Evolutionary conservation across 92 coral and sea anemone genomes (phyloP), one percentile per base, ranked within the genome.

Genomic region (Umimayanthus kanabou): DNA sequence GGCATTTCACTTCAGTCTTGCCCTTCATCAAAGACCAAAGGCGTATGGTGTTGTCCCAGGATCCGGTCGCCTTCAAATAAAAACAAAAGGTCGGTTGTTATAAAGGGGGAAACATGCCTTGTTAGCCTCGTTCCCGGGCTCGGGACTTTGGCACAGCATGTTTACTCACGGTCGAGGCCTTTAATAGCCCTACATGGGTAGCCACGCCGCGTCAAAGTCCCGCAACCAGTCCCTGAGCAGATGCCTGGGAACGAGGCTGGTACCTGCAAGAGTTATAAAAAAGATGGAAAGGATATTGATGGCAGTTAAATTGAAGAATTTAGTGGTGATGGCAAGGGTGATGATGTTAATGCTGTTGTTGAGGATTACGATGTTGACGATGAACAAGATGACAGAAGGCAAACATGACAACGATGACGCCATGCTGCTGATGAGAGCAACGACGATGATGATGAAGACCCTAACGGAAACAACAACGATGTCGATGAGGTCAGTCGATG

Each of bases 21-120:
- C 90, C 85, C 14, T 90, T 83, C 5, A 73, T 90, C 58, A 97
- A 81, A 15, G 94, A 86, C 99, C 99, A 97, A 65, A 97, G 57
- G 39, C 98, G 93, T 22, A 97, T 95, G 1, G 95, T 92, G 65
- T 94, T 95, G 85, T 97, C 99, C 99, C 99, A 97, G 13, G 99
- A 97, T 7, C 99, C 99, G 28, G 99, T 92, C 15, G 98, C 99
- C 99, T 97, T 79, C 8, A 9, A 61, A 22, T 47, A 25, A 81
- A 16, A 16, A 80, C 28, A 85, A 57, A 39, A 45, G 6, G 30
- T 25, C 23, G 26, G 25, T 25, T 53, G 58, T 53, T 53, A 10
- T 53, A 13, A 9, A 13, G 58, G 58, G 58, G 14, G 14, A 13
- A 13, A 53, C 4, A 61, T 22, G 15, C 69, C n/a, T 61, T 4